Evolutionary conservation across 2,888 invertebrate genomes (phyloP).

Genomic region (Amblyjoppa proteus): DNA sequence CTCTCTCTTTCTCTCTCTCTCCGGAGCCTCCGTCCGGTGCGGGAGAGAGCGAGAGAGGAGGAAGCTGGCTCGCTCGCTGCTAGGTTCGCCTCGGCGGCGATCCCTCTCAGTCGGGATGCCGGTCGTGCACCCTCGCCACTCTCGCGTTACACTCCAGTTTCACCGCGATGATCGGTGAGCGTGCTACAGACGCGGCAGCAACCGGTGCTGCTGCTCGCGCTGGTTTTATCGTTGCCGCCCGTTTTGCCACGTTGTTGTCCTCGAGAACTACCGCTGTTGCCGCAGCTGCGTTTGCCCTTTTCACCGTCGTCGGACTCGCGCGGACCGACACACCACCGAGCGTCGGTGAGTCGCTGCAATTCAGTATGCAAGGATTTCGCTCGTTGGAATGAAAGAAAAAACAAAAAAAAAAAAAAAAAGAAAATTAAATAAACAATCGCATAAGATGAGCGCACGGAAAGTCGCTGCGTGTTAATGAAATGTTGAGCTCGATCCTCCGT

Average conservation of each 20-base stretch:
- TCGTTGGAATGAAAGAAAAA: neutral
- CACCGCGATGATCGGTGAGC: slow-evolving; percentile 81
- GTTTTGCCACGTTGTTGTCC: slow-evolving; percentile 34
- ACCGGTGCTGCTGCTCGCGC: slow-evolving; percentile 56
- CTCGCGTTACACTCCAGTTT: slow-evolving; percentile 77
- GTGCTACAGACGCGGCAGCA: slow-evolving; percentile 68
- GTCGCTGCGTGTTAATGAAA: neutral
- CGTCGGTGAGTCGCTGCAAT: slow-evolving; percentile 74
- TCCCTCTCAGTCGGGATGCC: slow-evolving; percentile 84
- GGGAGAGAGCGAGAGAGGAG: slow-evolving; percentile 46
- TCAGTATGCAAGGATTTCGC: neutral
- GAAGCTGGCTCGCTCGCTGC: slow-evolving; percentile 49
- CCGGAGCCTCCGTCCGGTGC: slow-evolving; percentile 16
- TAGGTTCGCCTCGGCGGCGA: slow-evolving; percentile 71
- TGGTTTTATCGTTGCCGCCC: slow-evolving; percentile 43
- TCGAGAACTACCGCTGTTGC: slow-evolving; percentile 27
- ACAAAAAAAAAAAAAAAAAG: neutral
- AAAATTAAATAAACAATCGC: neutral
- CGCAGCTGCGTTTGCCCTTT: slow-evolving; percentile 54
- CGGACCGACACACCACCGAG: slow-evolving; percentile 74
- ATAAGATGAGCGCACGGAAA: neutral
- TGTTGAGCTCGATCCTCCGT: neutral
- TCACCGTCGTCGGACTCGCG: slow-evolving; percentile 73
- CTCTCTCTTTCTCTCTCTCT: neutral
- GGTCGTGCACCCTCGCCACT: slow-evolving; percentile 82